Evolutionary conservation across 2,113 vertebrate genomes (phyloP).

Genomic region (Urocynchramus pylzowi): DNA sequence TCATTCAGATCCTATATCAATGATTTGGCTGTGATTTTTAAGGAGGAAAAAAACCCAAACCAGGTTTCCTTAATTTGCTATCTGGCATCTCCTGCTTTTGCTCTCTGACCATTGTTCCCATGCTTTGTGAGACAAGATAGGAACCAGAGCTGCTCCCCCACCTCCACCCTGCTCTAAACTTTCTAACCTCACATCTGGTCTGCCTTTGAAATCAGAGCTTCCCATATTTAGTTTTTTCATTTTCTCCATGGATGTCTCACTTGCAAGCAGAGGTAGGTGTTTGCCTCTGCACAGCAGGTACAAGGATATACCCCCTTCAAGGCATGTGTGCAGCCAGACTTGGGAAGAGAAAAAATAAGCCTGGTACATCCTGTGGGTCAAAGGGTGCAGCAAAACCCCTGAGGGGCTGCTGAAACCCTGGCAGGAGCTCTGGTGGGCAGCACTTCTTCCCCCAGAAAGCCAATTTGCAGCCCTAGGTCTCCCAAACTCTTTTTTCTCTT

Average conservation of each 20-base stretch:
- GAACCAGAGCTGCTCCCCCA: background rate
- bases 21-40: background rate
- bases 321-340: background rate
- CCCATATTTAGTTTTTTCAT: background rate
- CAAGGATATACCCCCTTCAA: background rate
- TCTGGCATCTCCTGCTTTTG: background rate
- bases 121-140: background rate
- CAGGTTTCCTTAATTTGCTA: background rate
- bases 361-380: too few species aligned
- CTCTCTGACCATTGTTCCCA: background rate
- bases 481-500: background rate
- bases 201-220: background rate
- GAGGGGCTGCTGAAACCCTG: background rate
- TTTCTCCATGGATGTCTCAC: background rate
- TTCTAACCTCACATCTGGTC: background rate
- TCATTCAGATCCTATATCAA: background rate
- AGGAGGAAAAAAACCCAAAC: background rate
- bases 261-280: background rate
- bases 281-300: background rate
- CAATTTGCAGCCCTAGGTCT: background rate
- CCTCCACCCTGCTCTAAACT: background rate
- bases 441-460: background rate
- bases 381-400: background rate
- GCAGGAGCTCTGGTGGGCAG: background rate
- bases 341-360: background rate